Evolutionary conservation across 2,888 invertebrate species (phyloP).

Genomic region (Tanytarsus gracilentus): DNA sequence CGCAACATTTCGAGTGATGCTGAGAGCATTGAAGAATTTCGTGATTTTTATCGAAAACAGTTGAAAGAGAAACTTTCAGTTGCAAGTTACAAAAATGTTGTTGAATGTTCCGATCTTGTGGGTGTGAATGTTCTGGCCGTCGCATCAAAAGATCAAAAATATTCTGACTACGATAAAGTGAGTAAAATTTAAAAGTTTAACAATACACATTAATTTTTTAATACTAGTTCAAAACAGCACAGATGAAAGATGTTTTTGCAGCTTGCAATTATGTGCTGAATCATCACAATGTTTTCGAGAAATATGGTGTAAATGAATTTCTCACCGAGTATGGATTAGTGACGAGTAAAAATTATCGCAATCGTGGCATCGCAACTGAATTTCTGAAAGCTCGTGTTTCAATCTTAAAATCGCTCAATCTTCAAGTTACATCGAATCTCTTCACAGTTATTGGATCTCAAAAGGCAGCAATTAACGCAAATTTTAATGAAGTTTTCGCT

Average conservation of each 20-base stretch:
- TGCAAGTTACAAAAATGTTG: conserved; percentile 12
- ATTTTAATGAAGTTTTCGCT: conserved; percentile 15
- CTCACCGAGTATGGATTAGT: conserved; percentile 20
- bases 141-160: neutral
- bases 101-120: neutral
- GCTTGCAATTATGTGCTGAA: neutral
- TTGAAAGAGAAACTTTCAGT: neutral
- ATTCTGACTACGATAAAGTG: neutral
- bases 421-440: conserved; percentile 20
- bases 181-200: neutral
- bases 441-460: conserved; percentile 25
- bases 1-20: neutral
- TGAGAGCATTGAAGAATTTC: neutral
- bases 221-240: neutral
- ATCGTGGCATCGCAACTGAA: conserved; percentile 25
- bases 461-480: conserved; percentile 21
- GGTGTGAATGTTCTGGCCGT: neutral
- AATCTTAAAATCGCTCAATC: conserved; percentile 13
- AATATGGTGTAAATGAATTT: conserved; percentile 5
- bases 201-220: neutral
- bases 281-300: neutral
- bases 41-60: neutral
- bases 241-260: neutral
- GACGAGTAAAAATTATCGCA: conserved; percentile 7
- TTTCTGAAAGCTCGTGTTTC: conserved; percentile 17